Conservation (phyloP, 2,113 vertebrate genomes). For the Coracopsis vasa region DNA sequence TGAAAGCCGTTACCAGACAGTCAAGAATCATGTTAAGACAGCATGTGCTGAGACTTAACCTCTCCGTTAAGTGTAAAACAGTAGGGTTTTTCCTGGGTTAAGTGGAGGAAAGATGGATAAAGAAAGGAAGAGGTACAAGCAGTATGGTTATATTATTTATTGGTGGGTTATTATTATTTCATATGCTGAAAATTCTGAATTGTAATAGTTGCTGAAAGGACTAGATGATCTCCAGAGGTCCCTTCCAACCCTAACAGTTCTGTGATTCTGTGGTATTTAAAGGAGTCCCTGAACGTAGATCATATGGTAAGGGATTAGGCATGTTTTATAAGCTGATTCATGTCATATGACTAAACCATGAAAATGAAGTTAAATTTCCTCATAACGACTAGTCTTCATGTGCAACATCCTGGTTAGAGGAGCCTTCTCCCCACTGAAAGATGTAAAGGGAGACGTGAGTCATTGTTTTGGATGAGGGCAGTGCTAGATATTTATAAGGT, state of each 20-base stretch:
- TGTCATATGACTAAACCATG: background rate
- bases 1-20: background rate
- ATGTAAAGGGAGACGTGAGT: background rate
- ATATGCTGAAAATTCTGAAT: background rate
- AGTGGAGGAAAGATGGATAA: background rate
- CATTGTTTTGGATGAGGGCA: background rate
- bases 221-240: background rate
- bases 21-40: background rate
- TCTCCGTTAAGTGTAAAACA: background rate
- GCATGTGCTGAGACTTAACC: background rate
- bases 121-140: background rate
- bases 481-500: background rate
- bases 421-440: background rate
- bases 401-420: background rate
- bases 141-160: background rate
- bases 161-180: background rate
- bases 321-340: background rate
- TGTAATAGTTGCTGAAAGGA: background rate
- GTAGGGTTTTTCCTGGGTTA: background rate
- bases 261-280: background rate
- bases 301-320: background rate
- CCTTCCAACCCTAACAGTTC: background rate
- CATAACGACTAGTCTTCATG: background rate
- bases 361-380: background rate
- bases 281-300: background rate